A percentile compares a stretch with the other conserved stretches of the same genome.
Evolutionary conservation across 2,113 vertebrate species (phyloP).

Genomic region (Psittacus erithacus): DNA sequence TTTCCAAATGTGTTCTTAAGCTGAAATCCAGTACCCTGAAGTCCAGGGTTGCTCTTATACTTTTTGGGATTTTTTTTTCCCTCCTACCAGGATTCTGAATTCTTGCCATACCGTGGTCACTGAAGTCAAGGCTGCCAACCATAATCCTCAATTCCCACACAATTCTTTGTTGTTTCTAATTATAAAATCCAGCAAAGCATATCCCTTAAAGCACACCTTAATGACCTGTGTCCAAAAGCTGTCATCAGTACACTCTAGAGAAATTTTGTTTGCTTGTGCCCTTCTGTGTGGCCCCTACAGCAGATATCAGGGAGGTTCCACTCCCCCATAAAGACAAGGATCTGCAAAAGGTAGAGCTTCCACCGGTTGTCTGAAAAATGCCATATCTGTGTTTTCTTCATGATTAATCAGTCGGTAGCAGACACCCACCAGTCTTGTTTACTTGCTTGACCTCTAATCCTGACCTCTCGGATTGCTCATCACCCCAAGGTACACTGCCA

Average conservation of each 20-base stretch:
- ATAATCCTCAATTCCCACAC: background rate
- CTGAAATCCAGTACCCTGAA: background rate
- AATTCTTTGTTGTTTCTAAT: background rate
- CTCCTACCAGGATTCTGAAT: background rate
- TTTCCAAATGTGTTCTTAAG: background rate
- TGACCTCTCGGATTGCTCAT: background rate
- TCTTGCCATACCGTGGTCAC: no score
- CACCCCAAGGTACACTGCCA: background rate
- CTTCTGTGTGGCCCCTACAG: background rate
- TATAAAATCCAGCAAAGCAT: background rate
- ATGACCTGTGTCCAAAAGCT: background rate
- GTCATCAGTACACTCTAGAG: background rate
- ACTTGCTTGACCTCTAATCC: background rate
- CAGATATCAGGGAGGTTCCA: background rate
- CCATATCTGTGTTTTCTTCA: background rate
- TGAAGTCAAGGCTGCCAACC: background rate
- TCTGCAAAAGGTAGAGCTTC: background rate
- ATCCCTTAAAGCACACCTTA: background rate
- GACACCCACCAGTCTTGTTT: background rate
- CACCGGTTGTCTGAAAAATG: background rate
- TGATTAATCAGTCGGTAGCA: background rate
- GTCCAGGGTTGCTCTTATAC: rapidly evolving
- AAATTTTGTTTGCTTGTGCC: background rate
- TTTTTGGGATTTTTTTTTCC: rapidly evolving
- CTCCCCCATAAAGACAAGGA: background rate